A percentile compares a stretch with the other conserved stretches of the same genome.
Conservation (phyloP, 2,797 vertebrate species). For the Lindbergichthys nudifrons region DNA sequence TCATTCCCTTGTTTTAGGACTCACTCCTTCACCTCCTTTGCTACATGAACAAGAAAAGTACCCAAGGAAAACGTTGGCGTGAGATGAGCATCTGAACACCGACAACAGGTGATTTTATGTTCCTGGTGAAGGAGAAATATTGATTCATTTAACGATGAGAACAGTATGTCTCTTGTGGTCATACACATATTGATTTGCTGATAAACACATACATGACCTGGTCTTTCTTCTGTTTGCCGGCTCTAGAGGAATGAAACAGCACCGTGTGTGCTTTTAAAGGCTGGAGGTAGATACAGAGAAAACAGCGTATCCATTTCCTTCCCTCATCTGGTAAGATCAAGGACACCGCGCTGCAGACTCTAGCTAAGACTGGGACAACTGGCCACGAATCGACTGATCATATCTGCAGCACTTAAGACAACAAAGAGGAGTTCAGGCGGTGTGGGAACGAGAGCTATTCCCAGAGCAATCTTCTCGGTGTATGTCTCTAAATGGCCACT, state of each 20-base stretch:
- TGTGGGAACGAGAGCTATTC: conserved; percentile 67
- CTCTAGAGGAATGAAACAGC: conserved; percentile 44
- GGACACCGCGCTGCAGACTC: conserved; percentile 55
- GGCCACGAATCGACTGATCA: conserved; percentile 63
- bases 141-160: conserved; percentile 33
- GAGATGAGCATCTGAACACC: too few species aligned
- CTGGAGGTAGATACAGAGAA: conserved; percentile 68
- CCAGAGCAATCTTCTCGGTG: conserved; percentile 46
- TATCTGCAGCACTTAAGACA: conserved; percentile 73
- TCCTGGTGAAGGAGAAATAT: conserved; percentile 15
- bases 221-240: conserved; percentile 36
- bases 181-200: conserved; percentile 49
- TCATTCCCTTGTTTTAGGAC: too few species aligned
- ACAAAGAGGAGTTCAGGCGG: conserved; percentile 55
- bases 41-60: too few species aligned
- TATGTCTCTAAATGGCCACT: conserved; percentile 46
- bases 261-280: conserved; percentile 62
- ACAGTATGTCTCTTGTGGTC: conserved; percentile 22
- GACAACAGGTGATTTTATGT: background rate
- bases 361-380: conserved; percentile 59
- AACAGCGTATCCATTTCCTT: conserved; percentile 73
- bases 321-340: conserved; percentile 51
- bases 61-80: too few species aligned
- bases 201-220: conserved; percentile 39
- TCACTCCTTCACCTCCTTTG: too few species aligned